These are phyloP conservation scores for Zapus hudsonius DNA, from an alignment of 2,113 vertebrate species.

Conservation along the genomic window DNA sequence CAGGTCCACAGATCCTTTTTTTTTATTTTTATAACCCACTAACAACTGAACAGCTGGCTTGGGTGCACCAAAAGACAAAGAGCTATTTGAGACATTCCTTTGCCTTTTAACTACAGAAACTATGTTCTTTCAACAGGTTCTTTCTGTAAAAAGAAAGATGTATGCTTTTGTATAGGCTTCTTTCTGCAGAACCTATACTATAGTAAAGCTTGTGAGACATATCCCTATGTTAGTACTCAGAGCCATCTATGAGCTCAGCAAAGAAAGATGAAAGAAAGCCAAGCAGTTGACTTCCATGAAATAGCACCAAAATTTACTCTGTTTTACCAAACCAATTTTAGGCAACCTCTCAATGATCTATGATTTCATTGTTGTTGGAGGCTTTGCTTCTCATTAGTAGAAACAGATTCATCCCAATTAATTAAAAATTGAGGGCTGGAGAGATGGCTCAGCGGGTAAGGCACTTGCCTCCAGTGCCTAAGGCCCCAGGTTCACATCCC, in stretches of 20 bases:
- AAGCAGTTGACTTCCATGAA: not conserved
- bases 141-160: too few relatives aligned
- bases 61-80: not conserved
- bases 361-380: not conserved
- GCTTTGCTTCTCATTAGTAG: not conserved
- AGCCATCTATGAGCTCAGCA: not conserved
- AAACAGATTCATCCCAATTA: not conserved
- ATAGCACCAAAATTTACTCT: not conserved
- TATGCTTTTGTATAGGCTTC: not conserved
- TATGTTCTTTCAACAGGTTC: too few relatives aligned
- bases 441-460: too few relatives aligned
- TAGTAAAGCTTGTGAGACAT: not conserved
- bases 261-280: not conserved
- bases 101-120: not conserved
- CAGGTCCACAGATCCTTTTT: constrained; percentile 35
- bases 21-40: constrained; percentile 28
- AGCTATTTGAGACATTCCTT: not conserved
- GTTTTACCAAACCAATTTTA: not conserved
- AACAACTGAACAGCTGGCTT: not conserved
- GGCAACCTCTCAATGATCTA: not conserved
- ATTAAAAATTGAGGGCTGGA: not conserved
- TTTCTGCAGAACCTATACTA: not conserved
- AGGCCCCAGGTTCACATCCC: too few relatives aligned
- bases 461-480: too few relatives aligned
- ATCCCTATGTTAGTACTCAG: not conserved